Conservation (phyloP, 2,797 vertebrate species). For the Rousettus madagascariensis region DNA sequence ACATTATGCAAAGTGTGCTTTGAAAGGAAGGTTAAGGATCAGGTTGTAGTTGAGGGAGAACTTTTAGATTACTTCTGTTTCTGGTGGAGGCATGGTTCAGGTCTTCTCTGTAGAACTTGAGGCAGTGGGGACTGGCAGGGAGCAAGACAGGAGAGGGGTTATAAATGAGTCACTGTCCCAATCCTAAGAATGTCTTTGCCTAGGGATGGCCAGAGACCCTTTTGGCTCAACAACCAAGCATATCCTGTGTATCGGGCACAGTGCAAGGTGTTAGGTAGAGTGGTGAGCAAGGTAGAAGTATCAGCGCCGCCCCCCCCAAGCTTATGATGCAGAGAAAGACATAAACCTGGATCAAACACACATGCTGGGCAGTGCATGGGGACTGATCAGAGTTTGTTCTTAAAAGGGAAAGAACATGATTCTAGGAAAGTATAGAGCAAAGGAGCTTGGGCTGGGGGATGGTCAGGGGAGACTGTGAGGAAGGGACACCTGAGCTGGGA, state of each 20-base stretch:
- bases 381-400: neutral
- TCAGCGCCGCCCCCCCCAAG: neutral
- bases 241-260: neutral
- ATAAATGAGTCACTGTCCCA: neutral
- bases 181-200: neutral
- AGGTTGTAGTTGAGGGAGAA: neutral
- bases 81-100: neutral
- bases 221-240: neutral
- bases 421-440: neutral
- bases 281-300: neutral
- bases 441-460: neutral
- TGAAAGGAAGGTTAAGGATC: neutral
- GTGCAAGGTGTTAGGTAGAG: neutral
- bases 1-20: neutral
- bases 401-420: neutral
- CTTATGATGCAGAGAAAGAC: neutral
- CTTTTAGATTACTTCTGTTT: neutral
- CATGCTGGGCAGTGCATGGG: accelerated
- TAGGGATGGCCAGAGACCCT: neutral
- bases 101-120: neutral
- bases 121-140: neutral
- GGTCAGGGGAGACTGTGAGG: neutral
- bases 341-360: neutral
- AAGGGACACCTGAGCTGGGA: neutral
- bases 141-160: too few species aligned